Evolutionary conservation across 2,797 vertebrate species (phyloP), one percentile per base, ranked within the genome.

Genomic region (Coregonus ussuriensis): DNA sequence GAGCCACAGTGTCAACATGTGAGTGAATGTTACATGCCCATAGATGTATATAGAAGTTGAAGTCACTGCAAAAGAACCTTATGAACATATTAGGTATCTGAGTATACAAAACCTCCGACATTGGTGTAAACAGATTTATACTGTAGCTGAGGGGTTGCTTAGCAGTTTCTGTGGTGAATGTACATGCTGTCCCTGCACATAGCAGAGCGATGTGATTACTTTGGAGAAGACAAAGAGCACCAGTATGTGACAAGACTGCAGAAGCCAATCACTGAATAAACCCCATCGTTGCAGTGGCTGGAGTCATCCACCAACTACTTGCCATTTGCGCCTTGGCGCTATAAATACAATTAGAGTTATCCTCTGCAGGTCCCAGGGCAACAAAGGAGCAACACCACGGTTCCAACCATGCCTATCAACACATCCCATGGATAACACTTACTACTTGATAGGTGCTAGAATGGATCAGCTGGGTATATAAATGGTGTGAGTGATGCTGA

Each of bases 231-330:
- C 88, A 91, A 91, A 89, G 88, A 83, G 83, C 85, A 65, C 84
- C 78, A 88, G 88, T 91, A 90, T 91, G 91, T 94, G 93, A 93
- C 82, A 77, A 77, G 91, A 93, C 90, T 93, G 85, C 86, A 91
- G 85, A 93, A 88, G 84, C 80, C 77, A 16, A 52, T 67, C 1
- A 78, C 77, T 89, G 86, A 89, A 89, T 88, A 72, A 84, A 78
- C 79, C 62, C 75, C 72, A 85, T 82, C 53, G 79, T 88, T 62
- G 53, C 62, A 83, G 85, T 74, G 72, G 79, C 82, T 74, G 76
- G 75, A 87, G 85, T 93, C 89, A 91, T 76, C 86, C 78, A 16
- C 83, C 89, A 93, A 86, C 89, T 89, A 92, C 91, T 92, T 92
- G 83, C 74, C 92, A 91, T 85, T 74, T 84, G 86, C 85, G 71